Percentiles rank a stretch among this genome's conserved stretches.
Conservation (phyloP, 1,140 invertebrate genomes). For the Apis laboriosa region DNA sequence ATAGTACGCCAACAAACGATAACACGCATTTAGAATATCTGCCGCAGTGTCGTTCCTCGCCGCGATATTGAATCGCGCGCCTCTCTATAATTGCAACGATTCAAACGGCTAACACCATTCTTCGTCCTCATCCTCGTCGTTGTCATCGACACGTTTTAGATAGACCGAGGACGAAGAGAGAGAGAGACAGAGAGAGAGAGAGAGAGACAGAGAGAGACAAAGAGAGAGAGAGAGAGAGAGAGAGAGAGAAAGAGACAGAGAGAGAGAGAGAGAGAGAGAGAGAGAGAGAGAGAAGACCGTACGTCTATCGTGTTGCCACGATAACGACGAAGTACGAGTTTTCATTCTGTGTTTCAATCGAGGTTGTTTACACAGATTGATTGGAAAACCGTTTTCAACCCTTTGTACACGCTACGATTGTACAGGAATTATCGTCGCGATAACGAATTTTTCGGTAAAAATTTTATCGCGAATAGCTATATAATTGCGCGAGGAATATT, state of each 20-base stretch:
- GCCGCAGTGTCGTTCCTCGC: slow-evolving; percentile 48
- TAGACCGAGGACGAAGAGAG: background rate
- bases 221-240: background rate
- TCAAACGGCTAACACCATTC: slow-evolving; percentile 22
- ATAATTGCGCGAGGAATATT: too few relatives aligned
- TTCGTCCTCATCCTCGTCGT: slow-evolving; percentile 1
- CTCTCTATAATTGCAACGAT: slow-evolving; percentile 26
- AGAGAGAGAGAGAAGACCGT: background rate
- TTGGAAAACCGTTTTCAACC: too few relatives aligned
- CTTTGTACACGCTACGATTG: too few relatives aligned
- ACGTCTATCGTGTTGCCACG: background rate
- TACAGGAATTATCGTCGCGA: too few relatives aligned
- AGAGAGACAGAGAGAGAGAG: too few relatives aligned
- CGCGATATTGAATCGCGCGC: slow-evolving; percentile 53
- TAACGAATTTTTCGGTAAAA: too few relatives aligned
- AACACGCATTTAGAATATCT: slow-evolving; percentile 72
- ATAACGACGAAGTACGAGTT: slow-evolving; percentile 16
- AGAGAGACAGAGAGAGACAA: background rate
- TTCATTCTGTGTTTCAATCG: background rate
- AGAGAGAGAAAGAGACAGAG: too few relatives aligned
- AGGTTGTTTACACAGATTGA: slow-evolving; percentile 26
- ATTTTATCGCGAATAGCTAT: too few relatives aligned
- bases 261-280: too few relatives aligned
- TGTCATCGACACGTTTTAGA: background rate
- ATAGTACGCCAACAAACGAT: slow-evolving; percentile 69